Base-by-base conservation (phyloP, 2,113 vertebrate species). In the Ancistrus triradiatus region DNA sequence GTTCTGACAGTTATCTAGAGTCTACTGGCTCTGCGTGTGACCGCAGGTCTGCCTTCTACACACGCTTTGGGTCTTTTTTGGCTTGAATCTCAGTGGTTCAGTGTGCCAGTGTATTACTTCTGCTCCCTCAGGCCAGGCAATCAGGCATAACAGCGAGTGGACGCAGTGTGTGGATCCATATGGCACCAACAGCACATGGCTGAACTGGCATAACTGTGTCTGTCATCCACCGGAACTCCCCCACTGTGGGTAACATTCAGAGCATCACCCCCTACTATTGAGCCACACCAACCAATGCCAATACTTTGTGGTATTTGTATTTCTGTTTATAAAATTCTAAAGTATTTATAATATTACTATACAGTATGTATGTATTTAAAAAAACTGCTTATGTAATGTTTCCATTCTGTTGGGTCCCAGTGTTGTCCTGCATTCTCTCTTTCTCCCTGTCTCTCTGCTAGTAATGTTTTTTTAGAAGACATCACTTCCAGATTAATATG, bases 151-250 rank as follows among this genome's bases (percentile, higher is more conserved):
- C 49, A 38, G 68, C 28, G 61, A 55, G 61, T 67, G 61, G 47
- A 62, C 60, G 48, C 44, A 55, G 44, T 53, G 40, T 68, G 59
- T 51, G 74, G 63, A 51, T 63, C 70, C 74, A 74, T 77, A 77
- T 77, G 74, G 70, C 43, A 76, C 40, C 57, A 43, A 47, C 47
- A 69, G 51, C 70, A 77, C 57, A 49, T 21, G 59, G 52, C 52
- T 56, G 38, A 43, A 33, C 33, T 55, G 56, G 53, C 68, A 60
- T 50, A 51, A 59, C 49, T 59, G 38, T 55, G 63, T 46, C 38
- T 68, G 56, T 44, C 27, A 37, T 62, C 37, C 48, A 55, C 59
- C 67, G 71, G 70, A 77, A 57, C 70, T 57, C 61, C 28, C 67
- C 53, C 50, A 61, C 58, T 59, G 63, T 33, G 73, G 60, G 33